Base-by-base conservation (phyloP, 2,888 invertebrate species). In the Orthosia incerta region DNA sequence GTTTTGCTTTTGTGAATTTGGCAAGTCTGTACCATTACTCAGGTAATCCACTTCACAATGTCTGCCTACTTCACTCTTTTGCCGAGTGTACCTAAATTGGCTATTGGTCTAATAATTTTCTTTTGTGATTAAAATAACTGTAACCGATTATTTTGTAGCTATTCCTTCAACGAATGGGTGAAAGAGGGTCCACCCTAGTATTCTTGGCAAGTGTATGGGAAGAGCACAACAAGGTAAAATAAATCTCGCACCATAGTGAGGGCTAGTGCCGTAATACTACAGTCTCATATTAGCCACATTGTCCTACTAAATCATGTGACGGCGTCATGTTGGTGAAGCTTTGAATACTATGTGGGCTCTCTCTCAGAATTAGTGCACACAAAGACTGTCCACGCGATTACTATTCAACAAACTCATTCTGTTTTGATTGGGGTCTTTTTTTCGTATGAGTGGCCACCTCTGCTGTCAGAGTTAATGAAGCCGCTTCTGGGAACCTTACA, bases 181-280 rank as follows among this genome's bases (percentile, higher is more conserved):
- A 96, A 94, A 96, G 95, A 92, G 96, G 96, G 92, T 96, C 96
- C 90, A 90, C 94, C 80, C 93, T 96, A 91, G 94, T 94, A 91
- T 94, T 93, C 90, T 93, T 95, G 93, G 92, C 93, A 91, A 95
- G 93, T 92, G 89, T 95, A 83, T 93, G 93, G 95, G 94, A 95
- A 83, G 80, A 89, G 67, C 92, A 91, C 82, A 88, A 90, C 78
- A 91, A 95, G 95, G 95, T 96, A 95, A 95, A 86, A 87, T 77
- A 65, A 65, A 60, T 60, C 56, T 83, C 74, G 80, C 82, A 81
- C 79, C 73, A 78, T 73, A 80, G 83, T 88, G 87, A 89, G 88
- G 86, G 86, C 89, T 89, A 88, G 80, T 83, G 82, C 79, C 86
- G 83, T 85, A 80, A 64, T 75, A 82, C 62, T 81, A 81, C 80